Evolutionary conservation across 30 jellyfish, hydroid and myxozoan species (phyloP), one percentile per base, ranked within the genome.

Genomic region (Cassiopea andromeda): DNA sequence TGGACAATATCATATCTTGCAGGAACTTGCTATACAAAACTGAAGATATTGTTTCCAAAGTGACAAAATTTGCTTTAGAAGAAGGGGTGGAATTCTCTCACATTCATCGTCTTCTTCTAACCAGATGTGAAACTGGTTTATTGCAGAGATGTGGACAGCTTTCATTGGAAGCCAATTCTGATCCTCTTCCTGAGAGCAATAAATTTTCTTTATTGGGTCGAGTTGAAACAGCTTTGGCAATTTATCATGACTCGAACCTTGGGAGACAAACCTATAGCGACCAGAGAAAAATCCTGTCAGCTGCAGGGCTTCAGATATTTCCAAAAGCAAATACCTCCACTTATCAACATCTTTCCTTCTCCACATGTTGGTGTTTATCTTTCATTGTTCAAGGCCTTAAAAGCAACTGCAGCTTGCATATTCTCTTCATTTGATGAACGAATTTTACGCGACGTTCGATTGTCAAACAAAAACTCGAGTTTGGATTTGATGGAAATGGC

Each of bases 211-310:
- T 61, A 8, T 61, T 61, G 10, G 73, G 7, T 61, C 73, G 27
- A 61, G 43, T 61, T 61, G 73, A 61, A 61, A 61, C 73, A 3
- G 73, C 73, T 61, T 61, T 61, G 73, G 73, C 73, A 61, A 27
- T 61, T 8, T 61, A 61, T 61, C 73, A 61, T 61, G 73, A 61
- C 73, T 61, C 73, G 14, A 61, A 61, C 73, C 73, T 17, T 61
- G 73, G 73, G 14, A 61, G 73, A 61, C 7, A 61, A 61, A 61
- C 73, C 2, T 61, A 61, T 61, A 8, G 73, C 14, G 14, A 61
- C 73, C 73, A 61, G 14, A 61, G 73, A 61, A 61, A 61, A 61
- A 61, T 61, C 19, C 73, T 61, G 3, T 61, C 73, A 61, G 73
- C 73, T 61, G 19, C 73, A 8, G 73, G 73, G 19, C 19, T 4